phyloP scores from a whole-genome alignment of 1,140 invertebrate genomes.

The Acromyrmex heyeri region DNA sequence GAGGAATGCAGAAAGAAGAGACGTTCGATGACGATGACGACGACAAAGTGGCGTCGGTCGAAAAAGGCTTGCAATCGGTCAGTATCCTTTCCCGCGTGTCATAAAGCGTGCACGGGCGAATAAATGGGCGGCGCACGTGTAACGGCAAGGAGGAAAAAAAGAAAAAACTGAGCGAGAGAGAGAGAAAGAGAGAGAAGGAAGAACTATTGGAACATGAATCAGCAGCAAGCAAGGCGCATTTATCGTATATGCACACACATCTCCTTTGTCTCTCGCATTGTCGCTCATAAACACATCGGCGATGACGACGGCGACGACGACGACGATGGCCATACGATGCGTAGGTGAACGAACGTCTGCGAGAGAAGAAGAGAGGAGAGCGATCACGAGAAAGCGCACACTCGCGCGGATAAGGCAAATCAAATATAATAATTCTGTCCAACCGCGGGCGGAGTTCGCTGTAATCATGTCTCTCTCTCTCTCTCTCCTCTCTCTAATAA shows the following conservation, averaged over 20 bases:
- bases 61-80: conserved; percentile 72
- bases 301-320: background rate
- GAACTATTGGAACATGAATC: conserved; percentile 60
- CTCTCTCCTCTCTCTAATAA: background rate
- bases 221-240: conserved; percentile 5
- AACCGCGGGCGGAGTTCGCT: conserved; percentile 20
- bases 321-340: conserved; percentile 36
- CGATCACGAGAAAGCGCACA: background rate
- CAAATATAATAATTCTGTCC: conserved; percentile 65
- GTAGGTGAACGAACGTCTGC: conserved; percentile 73
- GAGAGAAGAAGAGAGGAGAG: conserved; percentile 13
- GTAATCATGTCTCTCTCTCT: background rate
- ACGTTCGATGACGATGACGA: conserved; percentile 29
- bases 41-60: conserved; percentile 41
- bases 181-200: background rate
- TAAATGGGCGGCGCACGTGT: conserved; percentile 10
- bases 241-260: conserved; percentile 33
- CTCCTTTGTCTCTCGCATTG: conserved; percentile 42
- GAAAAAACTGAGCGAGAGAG: background rate
- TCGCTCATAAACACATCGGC: conserved; percentile 65
- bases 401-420: conserved; percentile 64
- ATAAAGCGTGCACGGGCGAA: conserved; percentile 9
- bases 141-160: conserved; percentile 8
- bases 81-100: conserved; percentile 63
- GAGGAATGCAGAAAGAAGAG: conserved; percentile 52